These are phyloP conservation scores for Heliconius erato DNA, from an alignment of 2,888 invertebrate genomes.

Conservation along the genomic window DNA sequence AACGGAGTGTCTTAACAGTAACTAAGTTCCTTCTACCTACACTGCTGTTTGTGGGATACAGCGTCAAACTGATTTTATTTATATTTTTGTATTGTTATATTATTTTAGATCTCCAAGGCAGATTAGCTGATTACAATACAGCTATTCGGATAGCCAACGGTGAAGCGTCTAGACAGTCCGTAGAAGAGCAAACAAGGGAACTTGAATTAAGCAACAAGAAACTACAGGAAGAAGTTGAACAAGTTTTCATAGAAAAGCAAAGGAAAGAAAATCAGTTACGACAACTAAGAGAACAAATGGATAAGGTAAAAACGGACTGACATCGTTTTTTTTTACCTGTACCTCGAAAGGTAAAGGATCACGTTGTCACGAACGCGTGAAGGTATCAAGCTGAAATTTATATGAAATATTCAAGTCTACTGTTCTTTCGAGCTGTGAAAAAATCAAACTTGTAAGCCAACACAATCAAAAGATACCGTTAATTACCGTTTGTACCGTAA, in stretches of 20 bases:
- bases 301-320: constrained; percentile 79
- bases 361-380: too few relatives aligned
- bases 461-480: too few relatives aligned
- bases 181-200: constrained; percentile 88
- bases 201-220: constrained; percentile 85
- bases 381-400: too few relatives aligned
- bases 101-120: constrained; percentile 89
- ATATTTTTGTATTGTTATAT: background rate
- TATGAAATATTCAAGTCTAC: too few relatives aligned
- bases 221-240: constrained; percentile 88
- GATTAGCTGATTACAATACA: constrained; percentile 93
- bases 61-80: too few relatives aligned
- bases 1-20: too few relatives aligned
- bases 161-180: constrained; percentile 84
- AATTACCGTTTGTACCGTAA: too few relatives aligned
- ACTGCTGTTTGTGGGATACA: too few relatives aligned
- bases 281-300: constrained; percentile 89
- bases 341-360: too few relatives aligned
- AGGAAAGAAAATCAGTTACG: constrained; percentile 87
- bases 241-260: constrained; percentile 89
- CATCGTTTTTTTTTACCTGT: background rate
- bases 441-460: too few relatives aligned
- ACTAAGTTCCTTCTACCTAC: too few relatives aligned
- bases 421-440: too few relatives aligned
- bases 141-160: constrained; percentile 92